Evolutionary conservation across 2,797 vertebrate species (phyloP), one percentile per base, ranked within the genome.

Genomic region (Apogon talboti): DNA sequence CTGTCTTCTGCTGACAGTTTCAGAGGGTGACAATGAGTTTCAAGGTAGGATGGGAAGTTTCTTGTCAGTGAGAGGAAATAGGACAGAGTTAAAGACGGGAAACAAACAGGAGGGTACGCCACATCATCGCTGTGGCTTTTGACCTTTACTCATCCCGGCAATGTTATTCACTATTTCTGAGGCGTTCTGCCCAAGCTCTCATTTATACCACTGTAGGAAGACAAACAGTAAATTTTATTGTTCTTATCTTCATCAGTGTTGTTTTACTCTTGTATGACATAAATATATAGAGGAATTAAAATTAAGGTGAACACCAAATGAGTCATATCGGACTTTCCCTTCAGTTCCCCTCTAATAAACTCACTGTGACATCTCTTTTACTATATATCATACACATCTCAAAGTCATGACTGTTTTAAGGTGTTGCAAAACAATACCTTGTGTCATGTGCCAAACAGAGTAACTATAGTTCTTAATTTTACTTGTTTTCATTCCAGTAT

Each of bases 31-130:
- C 44, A 52, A 41, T 6, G 38, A 45, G 58, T 49, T 59, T 56
- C 30, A 40, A 61, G 40, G 24, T 52, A 51, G 28, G 65, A 79
- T 49, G 45, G 66, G 74, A 84, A 28, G 55, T 57, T 44, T 54
- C 46, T 51, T 74, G 82, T 79, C 74, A 80, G 57, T 64, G 16
- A 24, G 49, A 78, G 63, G 84, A 80, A 79, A 77, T 73, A 24
- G 61, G 83, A 79, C 48, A 38, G 46, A n/a, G 37, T 57, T 60
- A 45, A 64, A 40, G 45, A 65, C 30, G 1, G 82, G 62, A 85
- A 85, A 78, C 57, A 65, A 69, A 79, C 54, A 40, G 50, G 59
- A 61, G 55, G 48, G 24, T 30, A 45, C 14, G 9, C 21, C 18
- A 42, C 52, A 38, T 66, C 49, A 37, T 47, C 35, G 35, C 21